A percentile compares a stretch with the other conserved stretches of the same genome.
These are phyloP conservation scores for Tinea trinotella DNA, from an alignment of 2,888 invertebrate species.

Conservation along the genomic window DNA sequence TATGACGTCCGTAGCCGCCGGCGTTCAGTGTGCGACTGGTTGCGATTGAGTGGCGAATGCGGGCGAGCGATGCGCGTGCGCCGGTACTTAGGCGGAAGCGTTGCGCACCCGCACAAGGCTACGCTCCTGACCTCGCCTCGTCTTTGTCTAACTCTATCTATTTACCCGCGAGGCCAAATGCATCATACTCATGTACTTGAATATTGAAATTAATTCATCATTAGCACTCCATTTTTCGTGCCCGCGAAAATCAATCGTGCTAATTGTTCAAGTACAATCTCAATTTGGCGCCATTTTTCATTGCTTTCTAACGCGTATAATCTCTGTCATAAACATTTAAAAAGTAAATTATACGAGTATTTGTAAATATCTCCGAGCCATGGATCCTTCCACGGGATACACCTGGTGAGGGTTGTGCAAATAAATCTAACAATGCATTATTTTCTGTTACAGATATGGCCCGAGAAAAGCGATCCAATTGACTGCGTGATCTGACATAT, in stretches of 20 bases:
- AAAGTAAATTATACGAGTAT: no score
- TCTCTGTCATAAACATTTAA: no score
- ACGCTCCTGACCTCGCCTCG: conserved; percentile 70
- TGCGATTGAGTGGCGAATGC: no score
- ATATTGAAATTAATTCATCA: conserved; percentile 35
- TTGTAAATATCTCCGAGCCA: no score
- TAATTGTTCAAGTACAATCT: conserved; percentile 36
- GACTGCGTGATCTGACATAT: conserved; percentile 24
- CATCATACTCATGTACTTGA: conserved; percentile 61
- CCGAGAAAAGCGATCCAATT: conserved; percentile 44
- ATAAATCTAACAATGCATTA: no score
- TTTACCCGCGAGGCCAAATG: conserved; percentile 67
- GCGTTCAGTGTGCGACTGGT: conserved; percentile 34
- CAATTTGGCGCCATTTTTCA: no score
- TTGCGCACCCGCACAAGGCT: conserved; percentile 68
- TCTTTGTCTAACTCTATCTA: conserved; percentile 71
- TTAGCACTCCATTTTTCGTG: conserved; percentile 17
- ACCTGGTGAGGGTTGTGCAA: no score
- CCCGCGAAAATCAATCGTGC: conserved; percentile 34
- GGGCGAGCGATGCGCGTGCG: conserved; percentile 51
- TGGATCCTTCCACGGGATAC: no score
- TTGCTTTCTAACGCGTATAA: no score
- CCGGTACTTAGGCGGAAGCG: conserved; percentile 34
- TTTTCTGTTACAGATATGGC: conserved; percentile 52
- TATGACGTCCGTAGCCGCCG: conserved; percentile 35